These are phyloP conservation scores for Limnephilus auricula DNA, from an alignment of 2,888 invertebrate species.

Conservation along the genomic window DNA sequence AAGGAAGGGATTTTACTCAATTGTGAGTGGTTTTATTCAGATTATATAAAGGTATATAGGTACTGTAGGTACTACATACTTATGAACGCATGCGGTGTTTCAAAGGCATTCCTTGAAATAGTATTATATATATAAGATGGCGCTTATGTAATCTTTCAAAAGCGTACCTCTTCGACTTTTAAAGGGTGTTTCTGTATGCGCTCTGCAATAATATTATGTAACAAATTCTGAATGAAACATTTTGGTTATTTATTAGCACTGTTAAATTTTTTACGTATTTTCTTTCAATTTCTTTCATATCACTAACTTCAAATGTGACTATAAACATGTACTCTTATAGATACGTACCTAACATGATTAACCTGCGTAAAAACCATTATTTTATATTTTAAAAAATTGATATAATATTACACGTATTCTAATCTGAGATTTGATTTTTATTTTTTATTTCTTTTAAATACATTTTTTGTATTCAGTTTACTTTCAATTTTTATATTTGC, in stretches of 20 bases:
- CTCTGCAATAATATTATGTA: background rate
- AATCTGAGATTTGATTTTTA: no score
- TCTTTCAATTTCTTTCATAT: no score
- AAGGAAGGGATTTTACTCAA: slow-evolving; percentile 35
- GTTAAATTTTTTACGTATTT: no score
- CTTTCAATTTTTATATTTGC: no score
- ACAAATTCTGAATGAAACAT: background rate
- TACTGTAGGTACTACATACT: background rate
- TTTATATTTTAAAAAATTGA: no score
- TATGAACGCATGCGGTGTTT: background rate
- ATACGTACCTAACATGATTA: no score
- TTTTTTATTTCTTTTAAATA: no score
- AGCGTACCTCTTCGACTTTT: background rate
- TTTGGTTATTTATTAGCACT: background rate
- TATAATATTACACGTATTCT: no score
- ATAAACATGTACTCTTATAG: no score
- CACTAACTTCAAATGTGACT: no score
- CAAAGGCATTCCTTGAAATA: background rate
- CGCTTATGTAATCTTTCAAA: background rate
- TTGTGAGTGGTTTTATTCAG: slow-evolving; percentile 26
- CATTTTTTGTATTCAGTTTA: no score
- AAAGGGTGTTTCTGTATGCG: background rate
- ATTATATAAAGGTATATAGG: background rate
- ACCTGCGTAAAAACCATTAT: no score
- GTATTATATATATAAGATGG: background rate